Evolutionary conservation across 2,113 vertebrate genomes (phyloP), one percentile per base, ranked within the genome.

Genomic region (Ceyx margarethae): DNA sequence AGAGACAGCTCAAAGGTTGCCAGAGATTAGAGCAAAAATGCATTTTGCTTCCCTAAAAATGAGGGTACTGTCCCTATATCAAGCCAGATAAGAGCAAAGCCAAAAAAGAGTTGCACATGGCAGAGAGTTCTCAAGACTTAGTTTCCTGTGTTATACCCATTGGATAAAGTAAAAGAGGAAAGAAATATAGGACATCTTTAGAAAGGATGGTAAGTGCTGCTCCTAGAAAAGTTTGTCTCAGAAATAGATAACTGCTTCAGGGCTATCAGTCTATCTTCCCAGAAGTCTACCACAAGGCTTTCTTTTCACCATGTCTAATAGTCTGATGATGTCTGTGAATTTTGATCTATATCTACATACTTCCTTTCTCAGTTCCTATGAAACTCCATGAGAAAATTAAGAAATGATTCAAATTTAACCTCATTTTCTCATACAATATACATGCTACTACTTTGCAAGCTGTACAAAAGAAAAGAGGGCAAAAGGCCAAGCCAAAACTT

Each of bases 401-500:
- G 40, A 85, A 67, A 5, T 1, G 1, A 60, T 64, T 67, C 5
- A 79, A 87, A 51, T 45, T 45, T 56, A 54, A 64, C 13, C 18
- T 80, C 6, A 31, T 76, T 80, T 72, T 86, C 25, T 76, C 50
- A 25, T 42, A 54, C 2, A 8, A 11, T 82, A 3, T 62, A 25
- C 15, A 40, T 40, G 8, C 5, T 45, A 40, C 4, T 43, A 14
- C 29, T 79, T 75, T 79, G 20, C 26, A 82, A 68, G 43, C 2
- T n/a, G 11, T 31, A 46, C 12, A 56, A 37, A 82, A 86, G 64
- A 40, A 16, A 16, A 81, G 58, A 75, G 25, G 42, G 40, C 19
- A 68, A 87, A 91, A 87, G 57, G 66, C 43, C 37, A 71, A 81
- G 43, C 6, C 25, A 15, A 79, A 85, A 79, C 9, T 76, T 76